Base-by-base conservation (phyloP, 2,797 vertebrate genomes). In the Notoglanidium macrostoma region DNA sequence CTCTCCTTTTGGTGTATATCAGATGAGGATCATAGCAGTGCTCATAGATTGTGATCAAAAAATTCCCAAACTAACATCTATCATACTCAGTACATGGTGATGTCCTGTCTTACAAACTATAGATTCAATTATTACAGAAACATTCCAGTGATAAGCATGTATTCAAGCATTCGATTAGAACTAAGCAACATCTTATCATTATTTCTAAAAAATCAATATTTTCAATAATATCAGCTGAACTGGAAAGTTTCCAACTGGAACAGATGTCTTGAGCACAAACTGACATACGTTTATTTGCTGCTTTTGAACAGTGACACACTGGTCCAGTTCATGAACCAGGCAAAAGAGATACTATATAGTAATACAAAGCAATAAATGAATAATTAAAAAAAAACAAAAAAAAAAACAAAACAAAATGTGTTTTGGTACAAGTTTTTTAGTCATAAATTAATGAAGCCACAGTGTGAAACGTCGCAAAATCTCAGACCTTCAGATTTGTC, bases 401-500 rank as follows among this genome's bases (percentile, higher is more conserved):
- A n/a, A n/a, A n/a, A n/a, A n/a, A n/a, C n/a, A n/a, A n/a, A n/a
- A n/a, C n/a, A 57, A 57, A 35, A 23, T 9, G 6, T 5, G 46
- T 29, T 59, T 15, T 63, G 23, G 6, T 3, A 46, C 57, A 11
- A 72, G 32, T 57, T 72, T 65, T n/a, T n/a, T 19, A n/a, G 35
- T 35, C n/a, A 12, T 10, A 40, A n/a, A 72, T 4, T n/a, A 26
- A 51, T 32, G 7, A 68, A 70, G 19, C 35, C 82, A 83, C 49
- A 55, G 11, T 1, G 11, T 26, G 19, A 72, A 35, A 40, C 19
- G 68, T 67, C 78, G 44, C 10, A 51, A 7, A 63, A n/a, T 46
- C 44, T 79, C 93, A 89, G 51, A 99, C 98, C 97, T 99, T 99
- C 57, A 99, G 96, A 91, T 99, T 99, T 23, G 98, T 99, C 92